phyloP scores from a whole-genome alignment of 1,140 invertebrate species.

The Pseudomyrmex concolor region DNA sequence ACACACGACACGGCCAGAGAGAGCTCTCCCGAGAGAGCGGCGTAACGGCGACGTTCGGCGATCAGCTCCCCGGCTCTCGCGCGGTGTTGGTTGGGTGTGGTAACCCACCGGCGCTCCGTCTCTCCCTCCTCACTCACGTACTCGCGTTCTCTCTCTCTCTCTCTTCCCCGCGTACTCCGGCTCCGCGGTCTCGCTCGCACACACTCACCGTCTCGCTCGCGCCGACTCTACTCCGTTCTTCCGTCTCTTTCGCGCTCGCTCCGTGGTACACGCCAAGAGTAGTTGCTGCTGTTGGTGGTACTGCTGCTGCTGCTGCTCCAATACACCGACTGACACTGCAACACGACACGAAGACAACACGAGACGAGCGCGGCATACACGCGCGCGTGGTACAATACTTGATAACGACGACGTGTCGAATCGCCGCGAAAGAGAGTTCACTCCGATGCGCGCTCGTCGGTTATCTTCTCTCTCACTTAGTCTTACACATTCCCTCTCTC shows the following conservation, averaged over 20 bases:
- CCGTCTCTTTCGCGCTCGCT: slow-evolving; percentile 4
- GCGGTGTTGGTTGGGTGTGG: slow-evolving; percentile 85
- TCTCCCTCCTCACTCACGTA: slow-evolving; percentile 56
- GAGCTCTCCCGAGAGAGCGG: slow-evolving; percentile 59
- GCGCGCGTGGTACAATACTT: slow-evolving; percentile 52
- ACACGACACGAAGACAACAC: slow-evolving; percentile 39
- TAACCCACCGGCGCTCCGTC: slow-evolving; percentile 80
- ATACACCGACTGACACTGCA: slow-evolving; percentile 7
- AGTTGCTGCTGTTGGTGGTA: not conserved
- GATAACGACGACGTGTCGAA: slow-evolving; percentile 53
- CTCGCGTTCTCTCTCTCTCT: slow-evolving; percentile 28
- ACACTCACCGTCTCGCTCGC: slow-evolving; percentile 15
- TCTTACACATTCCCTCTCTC: slow-evolving; percentile 2
- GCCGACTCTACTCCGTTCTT: not conserved
- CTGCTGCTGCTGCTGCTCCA: slow-evolving; percentile 1
- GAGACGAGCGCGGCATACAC: slow-evolving; percentile 61
- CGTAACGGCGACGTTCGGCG: slow-evolving; percentile 67
- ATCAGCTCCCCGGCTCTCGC: slow-evolving; percentile 78
- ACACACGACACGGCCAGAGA: slow-evolving; percentile 42
- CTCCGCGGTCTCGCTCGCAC: slow-evolving; percentile 11
- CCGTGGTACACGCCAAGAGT: slow-evolving; percentile 42
- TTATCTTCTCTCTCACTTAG: too few species aligned
- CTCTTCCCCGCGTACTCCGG: slow-evolving; percentile 4
- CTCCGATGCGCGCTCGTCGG: slow-evolving; percentile 52
- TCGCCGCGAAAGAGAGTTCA: slow-evolving; percentile 17